These are phyloP conservation scores for Dolichotis patagonum DNA, from an alignment of 2,113 vertebrate genomes.

Conservation along the genomic window DNA sequence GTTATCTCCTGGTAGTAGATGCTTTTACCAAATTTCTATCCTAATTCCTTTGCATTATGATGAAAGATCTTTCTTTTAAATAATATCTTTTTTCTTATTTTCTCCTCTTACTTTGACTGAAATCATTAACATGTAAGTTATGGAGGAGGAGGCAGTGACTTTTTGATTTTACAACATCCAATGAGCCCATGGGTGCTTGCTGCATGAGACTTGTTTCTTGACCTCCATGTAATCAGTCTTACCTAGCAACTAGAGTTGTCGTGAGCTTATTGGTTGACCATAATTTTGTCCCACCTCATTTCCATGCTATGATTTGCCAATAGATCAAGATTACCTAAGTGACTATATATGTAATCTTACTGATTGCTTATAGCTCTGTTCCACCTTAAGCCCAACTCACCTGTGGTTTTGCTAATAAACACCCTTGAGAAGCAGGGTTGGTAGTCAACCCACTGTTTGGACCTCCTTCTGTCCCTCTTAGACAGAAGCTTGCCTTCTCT, in stretches of 20 bases:
- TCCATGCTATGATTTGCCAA: neutral
- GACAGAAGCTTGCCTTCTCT: neutral
- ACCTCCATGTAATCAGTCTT: neutral
- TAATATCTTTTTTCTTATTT: neutral
- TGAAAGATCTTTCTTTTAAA: constrained; percentile 13
- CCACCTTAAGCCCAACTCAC: too few species aligned
- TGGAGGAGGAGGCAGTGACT: neutral
- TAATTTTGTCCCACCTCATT: neutral
- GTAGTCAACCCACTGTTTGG: neutral
- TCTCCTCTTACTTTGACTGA: neutral
- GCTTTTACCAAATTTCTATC: neutral
- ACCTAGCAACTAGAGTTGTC: neutral
- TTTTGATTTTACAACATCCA: neutral
- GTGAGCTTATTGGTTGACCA: neutral
- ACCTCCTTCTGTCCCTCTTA: neutral
- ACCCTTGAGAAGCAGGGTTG: neutral
- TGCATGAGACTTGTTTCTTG: neutral
- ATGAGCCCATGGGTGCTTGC: neutral
- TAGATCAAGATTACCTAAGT: neutral
- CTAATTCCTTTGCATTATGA: neutral
- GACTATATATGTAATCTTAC: neutral
- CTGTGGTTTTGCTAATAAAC: too few species aligned
- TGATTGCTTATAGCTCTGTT: too few species aligned
- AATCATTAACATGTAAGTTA: neutral
- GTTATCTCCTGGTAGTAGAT: neutral